Percentiles rank a stretch among this genome's conserved stretches.
Evolutionary conservation across 2,888 invertebrate genomes (phyloP).

Genomic region (Bugulina stolonifera): DNA sequence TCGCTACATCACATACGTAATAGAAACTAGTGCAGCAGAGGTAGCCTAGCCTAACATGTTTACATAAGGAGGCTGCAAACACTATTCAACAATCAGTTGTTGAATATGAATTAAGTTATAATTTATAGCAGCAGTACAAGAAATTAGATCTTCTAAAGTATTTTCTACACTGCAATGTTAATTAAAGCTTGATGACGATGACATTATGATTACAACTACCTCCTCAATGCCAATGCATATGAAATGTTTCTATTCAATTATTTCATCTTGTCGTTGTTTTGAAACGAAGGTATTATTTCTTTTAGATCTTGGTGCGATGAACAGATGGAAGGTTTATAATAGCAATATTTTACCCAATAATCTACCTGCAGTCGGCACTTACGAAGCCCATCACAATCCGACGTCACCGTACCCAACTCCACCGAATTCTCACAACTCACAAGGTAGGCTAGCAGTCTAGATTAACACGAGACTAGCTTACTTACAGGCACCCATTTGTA

Average conservation of each 20-base stretch:
- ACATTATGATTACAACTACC: background rate
- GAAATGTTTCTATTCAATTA: background rate
- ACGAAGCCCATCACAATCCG: slow-evolving; percentile 23
- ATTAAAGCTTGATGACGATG: background rate
- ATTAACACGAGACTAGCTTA: too few relatives aligned
- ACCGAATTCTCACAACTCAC: slow-evolving; percentile 26
- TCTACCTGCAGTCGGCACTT: background rate
- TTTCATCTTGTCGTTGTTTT: background rate
- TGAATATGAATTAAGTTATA: background rate
- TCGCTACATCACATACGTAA: background rate
- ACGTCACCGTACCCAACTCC: slow-evolving; percentile 26
- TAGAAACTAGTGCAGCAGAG: background rate
- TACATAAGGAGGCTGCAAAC: background rate
- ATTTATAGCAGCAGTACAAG: background rate
- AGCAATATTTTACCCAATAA: background rate
- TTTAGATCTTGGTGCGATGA: background rate
- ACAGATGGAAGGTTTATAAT: background rate
- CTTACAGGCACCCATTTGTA: too few relatives aligned
- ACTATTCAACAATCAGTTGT: background rate
- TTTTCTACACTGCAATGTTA: background rate
- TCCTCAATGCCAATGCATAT: background rate
- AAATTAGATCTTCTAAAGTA: too few relatives aligned
- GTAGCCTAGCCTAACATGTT: background rate
- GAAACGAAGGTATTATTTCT: background rate
- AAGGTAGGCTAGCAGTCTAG: slow-evolving; percentile 23